These are phyloP conservation scores for Andrena chrysosceles DNA, from an alignment of 2,888 invertebrate genomes.

Conservation along the genomic window DNA sequence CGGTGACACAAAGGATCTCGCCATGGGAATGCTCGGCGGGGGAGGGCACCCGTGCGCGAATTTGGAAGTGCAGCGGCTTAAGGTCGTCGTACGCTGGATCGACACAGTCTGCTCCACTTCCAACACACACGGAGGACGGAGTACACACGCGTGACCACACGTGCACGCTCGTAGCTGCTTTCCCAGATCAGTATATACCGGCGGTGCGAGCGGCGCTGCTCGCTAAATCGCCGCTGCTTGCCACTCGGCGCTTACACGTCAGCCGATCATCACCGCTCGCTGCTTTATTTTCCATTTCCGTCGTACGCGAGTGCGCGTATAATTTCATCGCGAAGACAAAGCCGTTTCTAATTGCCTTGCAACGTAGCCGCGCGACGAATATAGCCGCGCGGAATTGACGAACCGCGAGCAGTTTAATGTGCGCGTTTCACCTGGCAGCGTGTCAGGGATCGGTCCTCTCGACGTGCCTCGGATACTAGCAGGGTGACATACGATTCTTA, in stretches of 20 bases:
- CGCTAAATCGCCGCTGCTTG: conserved; percentile 37
- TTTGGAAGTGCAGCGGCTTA: conserved; percentile 48
- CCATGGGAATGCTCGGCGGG: background rate
- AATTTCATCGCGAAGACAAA: conserved; percentile 6
- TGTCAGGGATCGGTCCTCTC: conserved; percentile 24
- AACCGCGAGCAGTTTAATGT: conserved; percentile 14
- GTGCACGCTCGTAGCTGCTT: conserved; percentile 41
- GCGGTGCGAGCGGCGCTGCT: conserved; percentile 51
- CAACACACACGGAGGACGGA: conserved; percentile 8
- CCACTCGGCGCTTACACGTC: conserved; percentile 52
- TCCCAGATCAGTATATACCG: conserved; percentile 52
- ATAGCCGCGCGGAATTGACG: conserved; percentile 12
- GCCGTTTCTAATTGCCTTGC: conserved; percentile 9
- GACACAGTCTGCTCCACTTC: conserved; percentile 63
- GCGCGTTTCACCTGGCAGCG: conserved; percentile 23
- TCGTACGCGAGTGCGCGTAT: conserved; percentile 1
- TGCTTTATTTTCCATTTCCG: conserved; percentile 3
- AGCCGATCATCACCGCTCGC: conserved; percentile 27
- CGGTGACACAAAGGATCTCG: background rate
- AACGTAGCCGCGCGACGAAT: conserved; percentile 11
- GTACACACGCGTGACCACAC: conserved; percentile 19
- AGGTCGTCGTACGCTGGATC: conserved; percentile 67
- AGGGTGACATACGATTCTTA: conserved; percentile 22
- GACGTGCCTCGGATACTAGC: conserved; percentile 57
- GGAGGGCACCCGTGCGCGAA: conserved; percentile 20